Conservation (phyloP, 2,797 vertebrate genomes). For the Mormyrus proboscirostris region DNA sequence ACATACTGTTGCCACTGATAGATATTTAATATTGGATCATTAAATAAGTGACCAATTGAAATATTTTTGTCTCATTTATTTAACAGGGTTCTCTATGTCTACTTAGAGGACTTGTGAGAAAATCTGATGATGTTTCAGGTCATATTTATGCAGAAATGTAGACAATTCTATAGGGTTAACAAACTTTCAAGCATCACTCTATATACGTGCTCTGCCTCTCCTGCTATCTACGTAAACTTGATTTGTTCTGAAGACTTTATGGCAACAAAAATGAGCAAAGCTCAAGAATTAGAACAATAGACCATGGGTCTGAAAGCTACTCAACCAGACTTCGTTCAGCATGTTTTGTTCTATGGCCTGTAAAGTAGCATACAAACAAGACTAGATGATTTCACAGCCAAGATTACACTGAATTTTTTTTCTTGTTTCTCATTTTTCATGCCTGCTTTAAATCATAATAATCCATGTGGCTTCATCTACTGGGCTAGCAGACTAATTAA, state of each 20-base stretch:
- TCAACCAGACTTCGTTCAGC: not conserved
- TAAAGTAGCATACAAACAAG: not conserved
- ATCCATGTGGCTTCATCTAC: not conserved
- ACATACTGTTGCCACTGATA: no score
- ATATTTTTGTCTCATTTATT: no score
- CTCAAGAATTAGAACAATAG: not conserved
- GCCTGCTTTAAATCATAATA: not conserved
- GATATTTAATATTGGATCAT: no score
- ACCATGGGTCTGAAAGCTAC: not conserved
- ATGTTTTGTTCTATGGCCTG: not conserved
- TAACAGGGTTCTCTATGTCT: no score
- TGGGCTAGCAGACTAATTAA: slow-evolving; percentile 24
- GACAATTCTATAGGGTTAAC: no score
- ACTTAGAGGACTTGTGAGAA: no score
- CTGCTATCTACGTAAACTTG: not conserved
- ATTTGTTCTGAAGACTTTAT: not conserved
- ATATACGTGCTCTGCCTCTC: no score
- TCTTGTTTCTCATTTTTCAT: not conserved
- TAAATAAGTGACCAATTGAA: no score
- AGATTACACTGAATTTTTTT: not conserved
- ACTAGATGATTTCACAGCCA: not conserved
- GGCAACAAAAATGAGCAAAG: not conserved
- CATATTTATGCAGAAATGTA: no score
- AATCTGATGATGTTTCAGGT: no score
- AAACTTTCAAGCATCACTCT: no score